Evolutionary conservation across 23 tunicate genomes (phyloP), one percentile per base, ranked within the genome.

Genomic region (Halocynthia aurantium): DNA sequence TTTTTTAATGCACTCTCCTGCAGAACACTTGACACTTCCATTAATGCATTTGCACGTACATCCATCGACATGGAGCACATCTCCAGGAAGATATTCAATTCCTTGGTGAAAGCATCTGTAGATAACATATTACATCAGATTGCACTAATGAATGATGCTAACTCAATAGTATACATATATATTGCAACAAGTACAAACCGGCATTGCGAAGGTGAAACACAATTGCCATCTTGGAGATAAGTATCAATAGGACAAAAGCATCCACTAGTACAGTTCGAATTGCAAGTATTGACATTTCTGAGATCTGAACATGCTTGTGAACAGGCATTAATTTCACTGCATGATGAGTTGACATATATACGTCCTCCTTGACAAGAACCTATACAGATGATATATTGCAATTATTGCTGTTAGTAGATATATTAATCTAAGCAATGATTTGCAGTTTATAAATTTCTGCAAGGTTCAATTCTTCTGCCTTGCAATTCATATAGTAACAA

Each of bases 151-250:
- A 31, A 31, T 1, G 44, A 31, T 31, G 1, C 2, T 31, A 31
- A 31, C 44, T 4, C 5, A 75, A 75, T 57, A 12, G 57, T 13
- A 44, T 75, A 53, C 13, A 31, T 69, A 13, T 11, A 15, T 19
- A n/a, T 70, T 5, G 0, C 53, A 70, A 50, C 18, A 2, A 64
- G 15, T 8, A 13, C 76, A 15, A 71, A 89, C 86, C 88, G 80
- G 96, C 96, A 89, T 19, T 81, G 31, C 12, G 69, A 49, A 6
- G 40, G 61, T 6, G 87, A 19, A 5, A 89, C 86, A 69, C 96
- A 89, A 9, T 19, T 52, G 15, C 86, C 96, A 76, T 89, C 89
- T 67, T 89, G 96, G 5, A 89, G 69, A 61, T 56, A 84, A 7
- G 52, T 50, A 50, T 79, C 74, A 6, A 56, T 70, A 8, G 85